Base-by-base conservation (phyloP, 1,140 invertebrate species). In the Eriocheir sinensis region DNA sequence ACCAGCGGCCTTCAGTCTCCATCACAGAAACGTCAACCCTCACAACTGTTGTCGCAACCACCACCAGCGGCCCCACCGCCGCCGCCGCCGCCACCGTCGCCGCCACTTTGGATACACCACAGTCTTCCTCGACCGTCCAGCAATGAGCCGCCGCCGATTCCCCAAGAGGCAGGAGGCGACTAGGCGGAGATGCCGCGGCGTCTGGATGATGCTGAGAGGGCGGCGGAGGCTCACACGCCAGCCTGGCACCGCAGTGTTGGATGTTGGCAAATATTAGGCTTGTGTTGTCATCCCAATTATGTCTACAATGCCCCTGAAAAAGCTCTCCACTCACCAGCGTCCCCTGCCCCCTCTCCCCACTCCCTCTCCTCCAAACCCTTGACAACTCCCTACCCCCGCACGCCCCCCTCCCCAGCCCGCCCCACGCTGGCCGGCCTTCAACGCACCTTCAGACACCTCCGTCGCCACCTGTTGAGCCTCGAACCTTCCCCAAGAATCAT, bases 381-480 rank as follows among this genome's bases (percentile, higher is more conserved):
- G 60, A 0, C 1, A 72, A n/a, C 60, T 72, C 27, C 88, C 88
- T n/a, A 48, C 88, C 38, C n/a, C 21, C 88, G 6, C 41, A n/a
- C 53, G n/a, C 6, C 88, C 38, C 44, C 34, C 41, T 3, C 21
- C 44, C 44, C 21, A 44, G 38, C 40, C 38, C 40, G 86, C n/a
- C 88, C 36, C 21, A 17, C 88, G 30, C 38, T 12, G 88, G n/a
- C 88, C 53, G 88, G n/a, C 88, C 53, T 32, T 41, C 9, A 41
- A n/a, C 27, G 27, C 88, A 15, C 85, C 88, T 53, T 53, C 88
- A 88, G n/a, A 53, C 88, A 89, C 41, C 88, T 89, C 44, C 32
- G 34, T 89, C 88, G 53, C 44, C 88, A 89, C 88, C 88, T 89
- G 88, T 89, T 89, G 44, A 89, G 88, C 88, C 38, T 53, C 12